Conservation (phyloP, 2,888 invertebrate genomes). For the Odontocerum albicorne region DNA sequence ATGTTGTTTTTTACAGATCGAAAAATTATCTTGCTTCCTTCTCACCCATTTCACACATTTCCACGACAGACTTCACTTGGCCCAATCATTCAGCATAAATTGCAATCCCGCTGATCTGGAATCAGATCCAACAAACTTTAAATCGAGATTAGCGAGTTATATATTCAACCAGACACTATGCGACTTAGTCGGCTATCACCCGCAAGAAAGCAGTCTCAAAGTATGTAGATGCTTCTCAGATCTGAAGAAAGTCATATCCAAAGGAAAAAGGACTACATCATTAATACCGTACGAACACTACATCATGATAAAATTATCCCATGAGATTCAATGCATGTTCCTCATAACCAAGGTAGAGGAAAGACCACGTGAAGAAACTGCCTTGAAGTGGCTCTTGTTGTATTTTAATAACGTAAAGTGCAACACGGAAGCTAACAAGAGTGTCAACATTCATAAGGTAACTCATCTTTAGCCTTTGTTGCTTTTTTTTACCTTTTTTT, state of each 20-base stretch:
- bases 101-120: constrained; percentile 25
- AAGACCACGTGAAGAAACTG: constrained; percentile 7
- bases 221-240: constrained; percentile 9
- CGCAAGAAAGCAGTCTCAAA: neutral
- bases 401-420: constrained; percentile 20
- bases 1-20: constrained; percentile 16
- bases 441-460: constrained; percentile 22
- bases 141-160: constrained; percentile 11
- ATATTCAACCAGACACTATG: constrained; percentile 17
- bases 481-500: neutral
- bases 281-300: constrained; percentile 23
- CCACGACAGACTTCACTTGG: constrained; percentile 21
- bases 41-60: constrained; percentile 17
- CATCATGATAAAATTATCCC: constrained; percentile 14
- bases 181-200: constrained; percentile 14
- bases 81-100: constrained; percentile 15
- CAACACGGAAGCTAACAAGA: constrained; percentile 3
- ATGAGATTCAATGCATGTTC: constrained; percentile 18
- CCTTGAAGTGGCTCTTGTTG: constrained; percentile 18
- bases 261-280: constrained; percentile 2
- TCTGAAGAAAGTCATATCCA: constrained; percentile 5
- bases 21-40: constrained; percentile 12
- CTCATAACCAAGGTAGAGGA: neutral
- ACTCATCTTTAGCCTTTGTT: neutral
- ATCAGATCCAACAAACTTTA: constrained; percentile 11